Percentiles rank a stretch among this genome's conserved stretches.
phyloP scores from a whole-genome alignment of 2,888 invertebrate genomes.

The Scaptodrosophila latifasciaeformis region DNA sequence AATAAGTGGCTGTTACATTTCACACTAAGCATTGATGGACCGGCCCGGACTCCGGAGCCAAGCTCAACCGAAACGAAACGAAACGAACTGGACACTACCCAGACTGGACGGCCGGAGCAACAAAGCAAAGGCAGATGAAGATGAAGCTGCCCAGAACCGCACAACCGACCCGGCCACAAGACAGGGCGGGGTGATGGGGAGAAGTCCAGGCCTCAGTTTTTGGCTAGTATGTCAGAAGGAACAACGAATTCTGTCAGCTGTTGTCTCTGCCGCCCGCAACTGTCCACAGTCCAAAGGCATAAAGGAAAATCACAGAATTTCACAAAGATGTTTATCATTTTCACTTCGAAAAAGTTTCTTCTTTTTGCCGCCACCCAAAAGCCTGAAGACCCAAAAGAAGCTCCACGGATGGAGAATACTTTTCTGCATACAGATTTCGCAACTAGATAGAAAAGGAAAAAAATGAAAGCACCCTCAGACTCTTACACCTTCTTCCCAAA shows the following conservation, averaged over 20 bases:
- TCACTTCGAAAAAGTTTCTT: slow-evolving; percentile 46
- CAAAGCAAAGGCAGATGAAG: slow-evolving; percentile 19
- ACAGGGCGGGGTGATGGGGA: background rate
- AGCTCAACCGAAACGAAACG: slow-evolving; percentile 8
- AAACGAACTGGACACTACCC: slow-evolving; percentile 5
- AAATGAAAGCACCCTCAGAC: too few species aligned
- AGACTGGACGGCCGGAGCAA: slow-evolving; percentile 19
- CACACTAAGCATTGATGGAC: slow-evolving; percentile 63
- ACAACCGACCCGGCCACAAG: background rate
- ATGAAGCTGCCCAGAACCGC: background rate
- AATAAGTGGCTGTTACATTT: slow-evolving; percentile 70
- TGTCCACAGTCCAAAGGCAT: slow-evolving; percentile 22
- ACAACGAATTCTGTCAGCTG: slow-evolving; percentile 25
- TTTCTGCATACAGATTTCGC: slow-evolving; percentile 67
- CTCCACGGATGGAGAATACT: slow-evolving; percentile 50
- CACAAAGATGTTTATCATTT: slow-evolving; percentile 69
- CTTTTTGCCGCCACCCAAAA: too few species aligned
- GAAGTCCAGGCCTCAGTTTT: background rate
- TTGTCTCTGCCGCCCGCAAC: too few species aligned
- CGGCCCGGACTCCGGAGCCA: slow-evolving; percentile 18
- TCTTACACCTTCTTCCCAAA: too few species aligned
- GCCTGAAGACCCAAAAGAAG: too few species aligned
- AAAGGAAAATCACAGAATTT: slow-evolving; percentile 58
- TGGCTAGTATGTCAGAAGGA: background rate
- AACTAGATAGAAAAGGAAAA: slow-evolving; percentile 54